A percentile compares a stretch with the other conserved stretches of the same genome.
Evolutionary conservation across 2,888 invertebrate species (phyloP).

Genomic region (Galeruca laticollis): DNA sequence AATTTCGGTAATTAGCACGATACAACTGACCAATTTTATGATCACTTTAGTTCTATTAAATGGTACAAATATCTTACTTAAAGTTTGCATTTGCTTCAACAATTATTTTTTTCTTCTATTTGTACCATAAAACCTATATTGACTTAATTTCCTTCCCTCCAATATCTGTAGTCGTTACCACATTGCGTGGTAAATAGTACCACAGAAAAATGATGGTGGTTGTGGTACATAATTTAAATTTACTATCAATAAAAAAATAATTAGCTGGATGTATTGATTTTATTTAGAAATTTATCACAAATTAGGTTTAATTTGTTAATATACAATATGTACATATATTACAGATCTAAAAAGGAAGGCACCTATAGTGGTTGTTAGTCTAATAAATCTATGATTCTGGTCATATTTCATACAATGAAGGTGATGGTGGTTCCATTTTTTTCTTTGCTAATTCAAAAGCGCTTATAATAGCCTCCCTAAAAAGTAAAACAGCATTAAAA

Average conservation of each 20-base stretch:
- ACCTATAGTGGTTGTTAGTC: constrained; percentile 20
- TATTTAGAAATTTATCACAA: constrained; percentile 36
- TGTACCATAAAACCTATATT: no score
- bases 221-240: no score
- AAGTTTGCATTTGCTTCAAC: no score
- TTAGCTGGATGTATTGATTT: constrained; percentile 2
- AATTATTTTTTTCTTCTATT: no score
- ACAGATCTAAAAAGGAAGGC: constrained; percentile 28
- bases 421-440: constrained; percentile 54
- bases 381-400: neutral
- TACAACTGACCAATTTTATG: no score
- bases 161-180: no score
- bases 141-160: no score
- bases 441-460: constrained; percentile 79
- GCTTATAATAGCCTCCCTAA: constrained; percentile 80
- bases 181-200: no score
- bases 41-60: no score
- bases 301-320: constrained; percentile 10
- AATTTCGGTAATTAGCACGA: no score
- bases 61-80: no score
- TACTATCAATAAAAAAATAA: neutral
- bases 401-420: constrained; percentile 47
- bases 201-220: no score
- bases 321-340: constrained; percentile 23
- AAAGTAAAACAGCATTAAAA: constrained; percentile 55